phyloP scores from a whole-genome alignment of 2,797 vertebrate species.

The Pampus argenteus region DNA sequence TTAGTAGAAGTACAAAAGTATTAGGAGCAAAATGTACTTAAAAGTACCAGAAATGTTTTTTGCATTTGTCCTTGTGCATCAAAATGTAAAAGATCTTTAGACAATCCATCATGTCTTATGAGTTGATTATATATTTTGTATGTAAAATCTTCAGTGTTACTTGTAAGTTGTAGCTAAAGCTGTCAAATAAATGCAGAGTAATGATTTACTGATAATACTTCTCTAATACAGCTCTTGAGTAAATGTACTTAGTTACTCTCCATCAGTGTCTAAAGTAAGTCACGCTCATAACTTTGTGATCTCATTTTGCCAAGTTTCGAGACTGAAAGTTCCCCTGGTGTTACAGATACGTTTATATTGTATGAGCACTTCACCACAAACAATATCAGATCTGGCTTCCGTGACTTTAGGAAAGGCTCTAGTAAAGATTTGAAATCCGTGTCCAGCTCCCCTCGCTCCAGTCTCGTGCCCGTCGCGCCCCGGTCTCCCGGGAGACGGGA shows the following conservation, averaged over 20 bases:
- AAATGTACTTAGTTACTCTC: neutral
- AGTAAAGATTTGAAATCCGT: constrained; percentile 22
- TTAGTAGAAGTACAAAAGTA: neutral
- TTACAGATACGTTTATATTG: too few species aligned
- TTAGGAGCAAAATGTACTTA: too few species aligned
- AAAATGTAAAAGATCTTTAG: neutral
- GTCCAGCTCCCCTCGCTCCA: constrained; percentile 56
- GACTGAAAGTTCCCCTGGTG: neutral
- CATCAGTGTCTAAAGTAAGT: neutral
- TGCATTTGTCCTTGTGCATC: neutral
- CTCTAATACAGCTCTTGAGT: too few species aligned
- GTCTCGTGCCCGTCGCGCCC: constrained; percentile 75
- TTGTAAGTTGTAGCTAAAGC: neutral
- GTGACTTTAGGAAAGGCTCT: neutral
- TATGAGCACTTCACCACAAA: neutral
- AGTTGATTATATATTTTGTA: neutral
- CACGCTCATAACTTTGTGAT: neutral
- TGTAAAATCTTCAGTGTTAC: neutral
- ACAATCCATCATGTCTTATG: too few species aligned
- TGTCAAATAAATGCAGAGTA: too few species aligned
- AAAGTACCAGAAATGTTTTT: too few species aligned
- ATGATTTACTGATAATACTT: neutral
- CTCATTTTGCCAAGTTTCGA: neutral
- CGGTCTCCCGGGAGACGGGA: constrained; percentile 93
- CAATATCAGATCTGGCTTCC: neutral